These are phyloP conservation scores for Temnothorax curvispinosus DNA, from an alignment of 1,140 invertebrate species.

Conservation along the genomic window DNA sequence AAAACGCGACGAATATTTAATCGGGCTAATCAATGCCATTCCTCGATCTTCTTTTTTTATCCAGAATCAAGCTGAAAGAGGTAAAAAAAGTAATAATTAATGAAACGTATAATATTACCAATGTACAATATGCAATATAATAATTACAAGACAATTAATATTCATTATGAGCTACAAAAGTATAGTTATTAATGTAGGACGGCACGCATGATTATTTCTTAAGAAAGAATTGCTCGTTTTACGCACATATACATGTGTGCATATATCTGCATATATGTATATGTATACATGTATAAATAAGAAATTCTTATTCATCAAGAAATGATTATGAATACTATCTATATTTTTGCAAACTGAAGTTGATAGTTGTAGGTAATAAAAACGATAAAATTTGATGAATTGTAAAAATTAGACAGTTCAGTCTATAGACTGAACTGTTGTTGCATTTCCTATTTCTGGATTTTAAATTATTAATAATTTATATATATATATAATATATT, in stretches of 20 bases:
- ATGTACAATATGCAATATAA: not conserved
- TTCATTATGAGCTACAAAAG: not conserved
- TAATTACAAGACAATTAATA: not conserved
- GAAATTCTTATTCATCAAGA: constrained; percentile 1
- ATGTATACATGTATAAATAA: not conserved
- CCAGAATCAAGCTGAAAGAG: not conserved
- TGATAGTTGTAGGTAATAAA: not conserved
- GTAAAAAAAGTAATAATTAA: not conserved
- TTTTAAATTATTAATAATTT: not conserved
- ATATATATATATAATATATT: no score
- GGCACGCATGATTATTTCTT: not conserved
- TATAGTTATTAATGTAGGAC: constrained; percentile 1
- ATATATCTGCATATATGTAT: not conserved
- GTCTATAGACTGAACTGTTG: not conserved
- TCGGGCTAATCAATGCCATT: not conserved
- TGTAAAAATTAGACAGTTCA: not conserved
- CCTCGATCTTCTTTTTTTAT: not conserved
- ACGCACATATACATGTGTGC: not conserved
- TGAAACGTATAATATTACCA: not conserved
- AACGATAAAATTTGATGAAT: not conserved
- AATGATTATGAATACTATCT: not conserved
- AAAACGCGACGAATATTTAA: not conserved
- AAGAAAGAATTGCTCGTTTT: not conserved
- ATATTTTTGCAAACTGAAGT: not conserved
- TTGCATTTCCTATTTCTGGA: not conserved